Evolutionary conservation across 2,113 vertebrate species (phyloP).

Genomic region (Lycocorax pyrrhopterus): DNA sequence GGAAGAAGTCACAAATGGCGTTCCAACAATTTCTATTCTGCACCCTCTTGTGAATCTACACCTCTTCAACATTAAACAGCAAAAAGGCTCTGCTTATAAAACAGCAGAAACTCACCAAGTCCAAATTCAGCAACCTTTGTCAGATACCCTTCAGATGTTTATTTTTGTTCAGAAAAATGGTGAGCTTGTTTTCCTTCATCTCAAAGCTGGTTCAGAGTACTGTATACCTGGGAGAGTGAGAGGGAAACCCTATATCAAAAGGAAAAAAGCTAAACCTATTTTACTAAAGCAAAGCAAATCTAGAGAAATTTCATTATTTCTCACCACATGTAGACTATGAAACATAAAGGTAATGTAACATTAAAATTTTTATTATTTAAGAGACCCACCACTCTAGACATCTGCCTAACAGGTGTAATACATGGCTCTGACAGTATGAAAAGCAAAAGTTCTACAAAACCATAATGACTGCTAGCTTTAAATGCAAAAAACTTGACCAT

Average conservation of each 20-base stretch:
- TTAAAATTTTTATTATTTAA: not conserved
- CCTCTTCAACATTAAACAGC: slow-evolving; percentile 38
- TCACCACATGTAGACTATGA: not conserved
- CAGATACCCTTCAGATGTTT: slow-evolving; percentile 60
- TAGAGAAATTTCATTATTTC: not conserved
- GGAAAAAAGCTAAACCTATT: slow-evolving; percentile 52
- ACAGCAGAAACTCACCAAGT: slow-evolving; percentile 65
- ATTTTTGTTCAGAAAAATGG: slow-evolving; percentile 62
- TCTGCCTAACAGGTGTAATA: not conserved
- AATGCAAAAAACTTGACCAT: not conserved
- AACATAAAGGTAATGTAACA: not conserved
- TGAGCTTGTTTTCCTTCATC: slow-evolving; percentile 62
- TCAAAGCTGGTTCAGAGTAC: slow-evolving; percentile 59
- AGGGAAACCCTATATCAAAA: slow-evolving; percentile 65
- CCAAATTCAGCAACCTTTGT: slow-evolving; percentile 59
- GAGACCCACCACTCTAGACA: not conserved
- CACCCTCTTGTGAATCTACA: not conserved
- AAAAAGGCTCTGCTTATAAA: slow-evolving; percentile 57
- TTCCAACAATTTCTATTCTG: not conserved
- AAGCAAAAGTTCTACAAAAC: not conserved
- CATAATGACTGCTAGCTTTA: not conserved
- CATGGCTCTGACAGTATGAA: not conserved
- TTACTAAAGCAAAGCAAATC: slow-evolving; percentile 38
- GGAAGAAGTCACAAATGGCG: not conserved
- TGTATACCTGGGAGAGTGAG: slow-evolving; percentile 61